Base-by-base conservation (phyloP, 2,888 invertebrate genomes). In the Clunio marinus region DNA sequence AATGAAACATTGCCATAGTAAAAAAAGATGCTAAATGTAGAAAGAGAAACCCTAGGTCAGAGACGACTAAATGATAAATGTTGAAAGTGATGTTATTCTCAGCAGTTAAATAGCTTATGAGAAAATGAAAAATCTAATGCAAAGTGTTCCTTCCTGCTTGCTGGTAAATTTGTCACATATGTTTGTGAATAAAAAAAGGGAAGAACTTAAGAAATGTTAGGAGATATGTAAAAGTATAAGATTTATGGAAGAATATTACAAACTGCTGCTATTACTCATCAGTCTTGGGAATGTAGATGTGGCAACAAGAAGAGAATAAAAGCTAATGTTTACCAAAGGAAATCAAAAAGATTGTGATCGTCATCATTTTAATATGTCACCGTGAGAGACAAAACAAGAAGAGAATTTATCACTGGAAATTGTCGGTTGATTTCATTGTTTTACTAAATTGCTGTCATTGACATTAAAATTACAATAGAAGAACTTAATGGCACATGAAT, bases 201-300 rank as follows among this genome's bases (percentile, higher is more conserved):
- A 22, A 51, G 22, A 51, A 17, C 13, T 5, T 5, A 13, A 32
- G 35, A 32, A 32, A 32, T 5, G 35, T 8, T 32, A 32, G 5
- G 13, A 32, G 5, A 32, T 8, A 22, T 8, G 22, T 20, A 51
- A 22, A 4, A 32, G 25, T 22, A 65, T 20, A 65, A 65, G 63
- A 65, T 65, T 65, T 65, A 65, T 65, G 37, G 41, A 17, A 25
- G 27, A 65, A 28, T 45, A 65, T 65, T 65, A 65, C 63, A 51
- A 51, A 51, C 51, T 51, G 51, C 51, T 51, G 51, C 51, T 51
- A 51, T 51, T 51, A 51, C 22, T 51, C 51, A 51, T 51, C 17
- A 51, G 41, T n/a, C 3, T 41, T 51, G n/a, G n/a, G n/a, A n/a
- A n/a, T n/a, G n/a, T n/a, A n/a, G n/a, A n/a, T 51, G 51, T 13